A percentile compares a stretch with the other conserved stretches of the same genome.
Evolutionary conservation across 92 coral and sea anemone genomes (phyloP).

Genomic region (Phenganax stokvisi): DNA sequence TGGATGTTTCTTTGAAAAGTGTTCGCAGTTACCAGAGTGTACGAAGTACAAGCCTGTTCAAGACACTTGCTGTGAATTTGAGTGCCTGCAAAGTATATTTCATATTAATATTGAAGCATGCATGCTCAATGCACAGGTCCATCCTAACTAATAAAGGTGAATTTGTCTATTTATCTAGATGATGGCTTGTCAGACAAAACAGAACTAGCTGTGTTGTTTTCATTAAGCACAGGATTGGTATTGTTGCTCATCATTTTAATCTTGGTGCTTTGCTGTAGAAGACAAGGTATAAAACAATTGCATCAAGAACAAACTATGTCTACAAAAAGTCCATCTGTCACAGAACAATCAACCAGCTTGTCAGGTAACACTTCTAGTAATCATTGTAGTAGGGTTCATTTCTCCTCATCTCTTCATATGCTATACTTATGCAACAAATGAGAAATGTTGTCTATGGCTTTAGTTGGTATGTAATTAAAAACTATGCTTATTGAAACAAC

Average conservation of each 20-base stretch:
- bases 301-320: constrained; percentile 46
- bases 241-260: constrained; percentile 62
- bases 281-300: constrained; percentile 55
- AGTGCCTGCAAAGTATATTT: constrained; percentile 74
- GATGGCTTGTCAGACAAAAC: constrained; percentile 60
- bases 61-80: constrained; percentile 89
- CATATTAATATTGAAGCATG: background rate
- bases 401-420: background rate
- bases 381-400: constrained; percentile 38
- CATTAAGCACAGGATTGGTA: constrained; percentile 74
- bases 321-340: constrained; percentile 38
- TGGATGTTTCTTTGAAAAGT: constrained; percentile 68
- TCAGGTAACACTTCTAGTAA: background rate
- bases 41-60: constrained; percentile 65
- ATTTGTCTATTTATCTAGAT: constrained; percentile 11
- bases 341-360: constrained; percentile 32
- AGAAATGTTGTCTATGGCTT: too few relatives aligned
- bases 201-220: constrained; percentile 74
- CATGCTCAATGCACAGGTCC: background rate
- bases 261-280: constrained; percentile 55
- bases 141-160: background rate
- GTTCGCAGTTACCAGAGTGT: constrained; percentile 81
- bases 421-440: too few relatives aligned
- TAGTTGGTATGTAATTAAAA: too few relatives aligned
- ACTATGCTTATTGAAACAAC: too few relatives aligned